phyloP scores from a whole-genome alignment of 2,888 invertebrate species.

The Anagyrus pseudococci region DNA sequence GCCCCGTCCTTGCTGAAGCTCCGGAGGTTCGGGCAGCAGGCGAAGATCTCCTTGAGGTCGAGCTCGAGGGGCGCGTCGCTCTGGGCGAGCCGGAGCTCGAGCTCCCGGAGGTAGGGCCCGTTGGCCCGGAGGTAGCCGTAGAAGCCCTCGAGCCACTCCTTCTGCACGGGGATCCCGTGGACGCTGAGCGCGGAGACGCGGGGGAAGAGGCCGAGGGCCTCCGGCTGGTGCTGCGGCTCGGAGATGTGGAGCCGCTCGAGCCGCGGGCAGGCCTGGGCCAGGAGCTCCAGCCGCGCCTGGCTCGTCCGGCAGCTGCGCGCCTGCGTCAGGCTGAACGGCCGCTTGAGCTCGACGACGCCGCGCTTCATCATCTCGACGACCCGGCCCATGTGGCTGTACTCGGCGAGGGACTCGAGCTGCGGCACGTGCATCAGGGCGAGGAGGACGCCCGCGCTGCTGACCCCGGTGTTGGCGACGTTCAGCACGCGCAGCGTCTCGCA shows the following conservation, averaged over 20 bases:
- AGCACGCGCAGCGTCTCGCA: conserved; percentile 58
- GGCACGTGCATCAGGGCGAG: conserved; percentile 58
- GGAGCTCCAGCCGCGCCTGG: conserved; percentile 52
- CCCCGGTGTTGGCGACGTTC: conserved; percentile 60
- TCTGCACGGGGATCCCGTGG: conserved; percentile 56
- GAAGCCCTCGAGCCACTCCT: conserved; percentile 57
- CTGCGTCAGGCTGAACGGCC: conserved; percentile 55
- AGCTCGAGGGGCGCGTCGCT: conserved; percentile 50
- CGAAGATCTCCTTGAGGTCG: conserved; percentile 55
- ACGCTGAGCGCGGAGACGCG: conserved; percentile 56
- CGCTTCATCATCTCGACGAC: conserved; percentile 58
- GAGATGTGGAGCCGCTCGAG: conserved; percentile 58
- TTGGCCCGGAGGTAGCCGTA: conserved; percentile 57
- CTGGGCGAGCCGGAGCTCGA: conserved; percentile 55
- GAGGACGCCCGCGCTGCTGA: conserved; percentile 58
- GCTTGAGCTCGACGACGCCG: conserved; percentile 48
- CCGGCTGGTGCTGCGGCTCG: conserved; percentile 59
- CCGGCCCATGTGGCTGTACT: conserved; percentile 60
- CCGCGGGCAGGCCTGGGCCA: conserved; percentile 58
- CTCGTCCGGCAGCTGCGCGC: conserved; percentile 58
- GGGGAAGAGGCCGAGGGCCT: conserved; percentile 55
- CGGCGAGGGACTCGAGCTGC: conserved; percentile 58
- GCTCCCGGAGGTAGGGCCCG: conserved; percentile 53
- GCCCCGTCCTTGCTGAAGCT: conserved; percentile 56
- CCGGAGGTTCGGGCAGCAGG: conserved; percentile 55